Percentiles rank a stretch among this genome's conserved stretches.
Evolutionary conservation across 37 sponge, comb jelly and placozoan species (phyloP).

Genomic region (Corticium candelabrum): DNA sequence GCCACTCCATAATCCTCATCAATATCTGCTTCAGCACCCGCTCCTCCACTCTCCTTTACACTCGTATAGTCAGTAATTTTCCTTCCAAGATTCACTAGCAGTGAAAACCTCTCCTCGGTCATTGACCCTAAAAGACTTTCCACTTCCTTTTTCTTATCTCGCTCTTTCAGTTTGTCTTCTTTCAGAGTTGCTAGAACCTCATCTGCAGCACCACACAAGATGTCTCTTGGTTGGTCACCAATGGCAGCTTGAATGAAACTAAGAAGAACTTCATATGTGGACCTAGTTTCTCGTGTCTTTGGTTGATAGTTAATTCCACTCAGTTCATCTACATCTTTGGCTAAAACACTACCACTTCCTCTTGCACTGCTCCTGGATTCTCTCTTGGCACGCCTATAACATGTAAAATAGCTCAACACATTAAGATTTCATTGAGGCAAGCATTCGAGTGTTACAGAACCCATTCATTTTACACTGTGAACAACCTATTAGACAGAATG

Average conservation of each 20-base stretch:
- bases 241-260: conserved; percentile 81
- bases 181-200: conserved; percentile 93
- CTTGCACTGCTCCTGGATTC: not conserved
- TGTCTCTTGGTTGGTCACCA: conserved; percentile 92
- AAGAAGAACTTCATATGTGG: conserved; percentile 72
- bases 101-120: conserved; percentile 71
- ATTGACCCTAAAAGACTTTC: conserved; percentile 64
- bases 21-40: conserved; percentile 55
- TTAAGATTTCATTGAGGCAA: no score
- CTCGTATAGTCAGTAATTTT: conserved; percentile 89
- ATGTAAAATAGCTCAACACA: no score
- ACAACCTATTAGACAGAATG: no score
- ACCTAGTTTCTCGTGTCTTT: conserved; percentile 58
- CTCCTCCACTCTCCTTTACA: conserved; percentile 30
- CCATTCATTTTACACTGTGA: no score
- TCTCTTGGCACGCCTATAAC: no score
- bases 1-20: conserved; percentile 93
- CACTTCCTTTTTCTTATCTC: conserved; percentile 79
- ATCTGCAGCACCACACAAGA: conserved; percentile 94
- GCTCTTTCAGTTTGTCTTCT: conserved; percentile 58
- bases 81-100: conserved; percentile 57
- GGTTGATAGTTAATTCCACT: conserved; percentile 59
- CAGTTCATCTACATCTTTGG: conserved; percentile 53
- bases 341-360: not conserved
- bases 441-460: no score